phyloP scores from a whole-genome alignment of 2,113 vertebrate genomes.

The Erythrocercus mccallii region DNA sequence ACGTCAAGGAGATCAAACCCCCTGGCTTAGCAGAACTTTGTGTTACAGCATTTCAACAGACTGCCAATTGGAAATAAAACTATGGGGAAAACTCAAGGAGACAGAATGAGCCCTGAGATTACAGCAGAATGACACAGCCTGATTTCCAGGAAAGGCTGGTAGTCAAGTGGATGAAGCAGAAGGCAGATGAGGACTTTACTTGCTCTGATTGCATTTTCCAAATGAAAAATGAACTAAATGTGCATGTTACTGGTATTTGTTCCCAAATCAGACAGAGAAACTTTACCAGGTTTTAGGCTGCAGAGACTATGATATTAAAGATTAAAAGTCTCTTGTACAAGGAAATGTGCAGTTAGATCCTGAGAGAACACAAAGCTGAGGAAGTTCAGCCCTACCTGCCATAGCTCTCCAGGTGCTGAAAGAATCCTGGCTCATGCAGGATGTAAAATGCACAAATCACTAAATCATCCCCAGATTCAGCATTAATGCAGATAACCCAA shows the following conservation, averaged over 20 bases:
- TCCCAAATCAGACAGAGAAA: neutral
- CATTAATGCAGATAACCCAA: neutral
- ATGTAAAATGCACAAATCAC: neutral
- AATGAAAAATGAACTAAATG: neutral
- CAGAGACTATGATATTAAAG: neutral
- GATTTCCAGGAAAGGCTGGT: neutral
- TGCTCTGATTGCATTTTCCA: neutral
- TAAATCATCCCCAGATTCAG: neutral
- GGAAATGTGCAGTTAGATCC: neutral
- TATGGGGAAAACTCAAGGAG: neutral
- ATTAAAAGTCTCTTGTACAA: neutral
- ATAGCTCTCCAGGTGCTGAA: neutral
- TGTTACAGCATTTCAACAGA: neutral
- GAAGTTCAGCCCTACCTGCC: neutral
- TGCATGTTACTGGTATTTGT: neutral
- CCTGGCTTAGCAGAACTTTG: neutral
- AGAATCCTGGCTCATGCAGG: neutral
- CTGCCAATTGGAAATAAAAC: neutral
- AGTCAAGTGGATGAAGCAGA: neutral
- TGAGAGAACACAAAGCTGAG: neutral
- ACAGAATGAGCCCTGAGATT: neutral
- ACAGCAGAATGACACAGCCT: neutral
- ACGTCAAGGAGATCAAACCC: neutral
- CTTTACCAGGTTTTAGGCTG: neutral
- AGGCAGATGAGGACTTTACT: neutral